phyloP scores from a whole-genome alignment of 2,888 invertebrate genomes.

The Ceramica pisi region DNA sequence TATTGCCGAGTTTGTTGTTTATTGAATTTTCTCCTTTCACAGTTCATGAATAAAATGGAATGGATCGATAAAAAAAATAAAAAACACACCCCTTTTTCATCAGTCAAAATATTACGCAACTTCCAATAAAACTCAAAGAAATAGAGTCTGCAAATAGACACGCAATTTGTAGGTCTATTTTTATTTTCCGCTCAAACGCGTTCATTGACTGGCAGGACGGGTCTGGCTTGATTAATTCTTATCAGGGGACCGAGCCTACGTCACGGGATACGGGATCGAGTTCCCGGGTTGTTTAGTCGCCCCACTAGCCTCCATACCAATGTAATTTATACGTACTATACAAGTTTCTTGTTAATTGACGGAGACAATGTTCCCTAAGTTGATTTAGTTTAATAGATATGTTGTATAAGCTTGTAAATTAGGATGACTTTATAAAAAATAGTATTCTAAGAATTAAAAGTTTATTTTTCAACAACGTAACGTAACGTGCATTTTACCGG shows the following conservation, averaged over 20 bases:
- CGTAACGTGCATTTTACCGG: too few relatives aligned
- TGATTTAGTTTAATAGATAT: neutral
- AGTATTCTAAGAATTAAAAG: too few relatives aligned
- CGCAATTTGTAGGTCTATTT: conserved; percentile 45
- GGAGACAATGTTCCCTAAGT: conserved; percentile 9
- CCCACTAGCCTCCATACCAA: conserved; percentile 54
- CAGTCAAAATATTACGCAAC: conserved; percentile 18
- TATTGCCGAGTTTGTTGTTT: neutral
- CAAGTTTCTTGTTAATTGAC: conserved; percentile 42
- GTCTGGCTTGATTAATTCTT: conserved; percentile 63
- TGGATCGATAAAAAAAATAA: neutral
- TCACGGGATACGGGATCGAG: conserved; percentile 46
- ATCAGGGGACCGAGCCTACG: conserved; percentile 52
- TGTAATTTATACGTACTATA: conserved; percentile 43
- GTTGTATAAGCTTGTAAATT: neutral
- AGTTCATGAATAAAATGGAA: neutral
- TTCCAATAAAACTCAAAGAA: conserved; percentile 36
- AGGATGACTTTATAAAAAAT: too few relatives aligned
- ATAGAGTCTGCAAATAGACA: conserved; percentile 29
- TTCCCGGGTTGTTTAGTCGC: conserved; percentile 49
- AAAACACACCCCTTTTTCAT: neutral
- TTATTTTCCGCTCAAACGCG: conserved; percentile 52
- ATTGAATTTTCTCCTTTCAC: neutral
- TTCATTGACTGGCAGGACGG: conserved; percentile 51
- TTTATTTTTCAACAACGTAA: too few relatives aligned